phyloP scores from a whole-genome alignment of 2,888 invertebrate genomes.

The Calliopum simillimum region DNA sequence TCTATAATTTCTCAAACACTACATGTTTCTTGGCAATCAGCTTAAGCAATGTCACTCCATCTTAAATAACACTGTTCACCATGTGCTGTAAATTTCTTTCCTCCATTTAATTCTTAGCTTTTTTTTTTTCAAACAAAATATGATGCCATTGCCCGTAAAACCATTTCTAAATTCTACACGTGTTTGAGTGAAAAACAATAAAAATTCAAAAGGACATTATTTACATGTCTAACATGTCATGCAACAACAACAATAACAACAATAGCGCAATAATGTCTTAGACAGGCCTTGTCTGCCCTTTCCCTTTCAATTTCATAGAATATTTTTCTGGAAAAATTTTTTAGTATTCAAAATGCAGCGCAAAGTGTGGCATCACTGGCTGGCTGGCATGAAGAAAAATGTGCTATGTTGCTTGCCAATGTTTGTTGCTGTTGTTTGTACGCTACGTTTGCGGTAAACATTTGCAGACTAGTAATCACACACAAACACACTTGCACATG shows the following conservation, averaged over 20 bases:
- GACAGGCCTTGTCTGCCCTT: neutral
- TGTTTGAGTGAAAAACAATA: conserved; percentile 13
- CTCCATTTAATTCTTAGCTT: no score
- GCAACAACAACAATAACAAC: neutral
- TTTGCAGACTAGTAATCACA: conserved; percentile 8
- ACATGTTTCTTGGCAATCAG: no score
- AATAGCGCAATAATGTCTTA: neutral
- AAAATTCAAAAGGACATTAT: conserved; percentile 27
- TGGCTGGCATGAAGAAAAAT: conserved; percentile 22
- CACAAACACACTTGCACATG: neutral
- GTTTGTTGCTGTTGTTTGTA: conserved; percentile 2
- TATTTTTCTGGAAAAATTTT: neutral
- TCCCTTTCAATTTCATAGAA: no score
- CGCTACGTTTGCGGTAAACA: conserved; percentile 30
- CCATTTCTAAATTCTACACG: conserved; percentile 3
- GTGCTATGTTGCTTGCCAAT: neutral
- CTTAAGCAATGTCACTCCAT: no score
- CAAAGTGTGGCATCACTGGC: neutral
- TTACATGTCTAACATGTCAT: conserved; percentile 24
- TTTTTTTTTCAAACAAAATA: no score
- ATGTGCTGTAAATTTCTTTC: no score
- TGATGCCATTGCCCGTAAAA: neutral
- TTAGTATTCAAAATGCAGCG: conserved; percentile 11
- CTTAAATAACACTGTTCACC: no score
- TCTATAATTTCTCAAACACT: no score